Conservation (phyloP, 2,888 invertebrate species). For the Tiphia femorata region DNA sequence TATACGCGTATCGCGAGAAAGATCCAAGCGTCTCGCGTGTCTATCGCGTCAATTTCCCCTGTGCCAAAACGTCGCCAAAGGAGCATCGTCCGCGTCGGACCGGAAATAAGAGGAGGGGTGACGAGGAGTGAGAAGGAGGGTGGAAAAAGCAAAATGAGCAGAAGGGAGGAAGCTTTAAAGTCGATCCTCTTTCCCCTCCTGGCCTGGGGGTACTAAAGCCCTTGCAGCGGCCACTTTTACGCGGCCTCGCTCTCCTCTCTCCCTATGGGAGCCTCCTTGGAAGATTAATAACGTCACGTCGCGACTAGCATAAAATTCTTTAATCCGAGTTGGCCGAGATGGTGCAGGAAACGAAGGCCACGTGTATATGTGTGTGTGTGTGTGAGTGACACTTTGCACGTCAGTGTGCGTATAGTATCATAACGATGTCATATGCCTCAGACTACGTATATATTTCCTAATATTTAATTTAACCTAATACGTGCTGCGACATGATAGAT, state of each 20-base stretch:
- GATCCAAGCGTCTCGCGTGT: too few species aligned
- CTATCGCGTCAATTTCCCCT: too few species aligned
- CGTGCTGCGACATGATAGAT: too few species aligned
- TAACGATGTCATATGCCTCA: too few species aligned
- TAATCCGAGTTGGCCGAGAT: slow-evolving; percentile 51
- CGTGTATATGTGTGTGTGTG: not conserved
- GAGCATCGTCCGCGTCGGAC: too few species aligned
- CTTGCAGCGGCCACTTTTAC: slow-evolving; percentile 7
- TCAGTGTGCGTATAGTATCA: not conserved
- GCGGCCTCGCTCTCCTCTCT: slow-evolving; percentile 7
- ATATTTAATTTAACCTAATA: too few species aligned
- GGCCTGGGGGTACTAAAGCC: not conserved
- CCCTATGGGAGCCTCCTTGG: slow-evolving; percentile 43
- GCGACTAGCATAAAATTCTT: slow-evolving; percentile 54
- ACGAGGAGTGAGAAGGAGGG: not conserved
- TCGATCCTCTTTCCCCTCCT: not conserved
- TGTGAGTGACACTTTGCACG: not conserved
- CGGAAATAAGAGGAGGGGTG: not conserved
- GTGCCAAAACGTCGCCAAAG: too few species aligned
- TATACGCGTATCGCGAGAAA: too few species aligned
- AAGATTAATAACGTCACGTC: slow-evolving; percentile 56
- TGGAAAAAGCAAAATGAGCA: not conserved
- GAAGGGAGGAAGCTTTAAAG: not conserved
- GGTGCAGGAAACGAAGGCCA: slow-evolving; percentile 19
- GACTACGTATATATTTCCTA: too few species aligned